These are phyloP conservation scores for Zaprionus inermis DNA, from an alignment of 1,140 invertebrate species.

Conservation along the genomic window DNA sequence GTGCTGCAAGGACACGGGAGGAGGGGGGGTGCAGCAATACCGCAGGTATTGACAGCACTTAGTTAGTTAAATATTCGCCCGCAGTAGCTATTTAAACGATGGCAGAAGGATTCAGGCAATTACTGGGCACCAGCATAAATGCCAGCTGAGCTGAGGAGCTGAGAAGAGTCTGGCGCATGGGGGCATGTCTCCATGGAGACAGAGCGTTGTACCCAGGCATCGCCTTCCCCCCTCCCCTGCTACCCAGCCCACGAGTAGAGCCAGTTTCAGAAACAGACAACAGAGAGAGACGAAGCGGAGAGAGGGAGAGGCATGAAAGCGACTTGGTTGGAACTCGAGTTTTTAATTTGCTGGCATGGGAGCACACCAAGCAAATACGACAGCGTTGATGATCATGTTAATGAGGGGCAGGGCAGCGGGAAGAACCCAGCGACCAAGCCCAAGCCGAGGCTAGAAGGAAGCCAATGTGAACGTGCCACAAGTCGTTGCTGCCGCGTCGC, in stretches of 20 bases:
- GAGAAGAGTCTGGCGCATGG: slow-evolving; percentile 23
- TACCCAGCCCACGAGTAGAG: background rate
- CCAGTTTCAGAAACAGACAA: background rate
- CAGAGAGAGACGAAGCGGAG: too few relatives aligned
- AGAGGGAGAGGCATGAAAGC: too few relatives aligned
- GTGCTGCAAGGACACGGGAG: background rate
- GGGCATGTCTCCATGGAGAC: slow-evolving; percentile 26
- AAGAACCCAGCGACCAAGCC: too few relatives aligned
- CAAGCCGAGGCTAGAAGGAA: background rate
- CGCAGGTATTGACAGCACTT: slow-evolving; percentile 62
- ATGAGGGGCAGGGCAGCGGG: slow-evolving; percentile 66
- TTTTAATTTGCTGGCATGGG: slow-evolving; percentile 66
- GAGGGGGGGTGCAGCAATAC: too few relatives aligned
- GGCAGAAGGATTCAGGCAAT: slow-evolving; percentile 54
- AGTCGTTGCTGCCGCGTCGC: slow-evolving; percentile 58
- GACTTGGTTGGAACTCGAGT: slow-evolving; percentile 17
- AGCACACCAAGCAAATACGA: slow-evolving; percentile 75
- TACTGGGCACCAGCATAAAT: slow-evolving; percentile 74
- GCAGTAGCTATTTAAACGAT: slow-evolving; percentile 80
- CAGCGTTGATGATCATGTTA: slow-evolving; percentile 82
- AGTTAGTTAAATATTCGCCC: slow-evolving; percentile 68
- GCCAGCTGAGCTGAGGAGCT: slow-evolving; percentile 40
- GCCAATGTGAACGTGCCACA: slow-evolving; percentile 35
- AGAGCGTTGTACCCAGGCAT: too few relatives aligned
- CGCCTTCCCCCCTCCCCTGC: background rate